phyloP scores from a whole-genome alignment of 2,888 invertebrate species.

The Notocelia uddmanniana region DNA sequence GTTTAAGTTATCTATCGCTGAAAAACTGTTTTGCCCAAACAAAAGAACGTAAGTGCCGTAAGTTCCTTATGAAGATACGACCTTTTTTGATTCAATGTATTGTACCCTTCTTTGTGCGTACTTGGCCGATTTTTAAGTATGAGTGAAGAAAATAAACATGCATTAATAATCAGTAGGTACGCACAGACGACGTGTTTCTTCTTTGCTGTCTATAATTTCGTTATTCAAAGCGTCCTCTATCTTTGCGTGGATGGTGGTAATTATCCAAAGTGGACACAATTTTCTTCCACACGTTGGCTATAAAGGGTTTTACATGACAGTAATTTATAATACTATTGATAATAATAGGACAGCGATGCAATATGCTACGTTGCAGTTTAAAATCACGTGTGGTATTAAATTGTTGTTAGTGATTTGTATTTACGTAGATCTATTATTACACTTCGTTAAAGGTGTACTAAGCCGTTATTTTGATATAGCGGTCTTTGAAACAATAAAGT shows the following conservation, averaged over 20 bases:
- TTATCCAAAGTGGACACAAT: constrained; percentile 21
- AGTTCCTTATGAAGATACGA: too few species aligned
- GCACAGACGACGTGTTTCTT: constrained; percentile 45
- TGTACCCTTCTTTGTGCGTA: too few species aligned
- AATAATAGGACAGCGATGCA: constrained; percentile 9
- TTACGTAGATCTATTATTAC: not conserved
- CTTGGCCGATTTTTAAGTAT: too few species aligned
- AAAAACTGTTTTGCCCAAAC: too few species aligned
- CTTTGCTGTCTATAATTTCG: constrained; percentile 39
- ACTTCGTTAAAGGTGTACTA: too few species aligned
- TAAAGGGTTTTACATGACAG: constrained; percentile 7
- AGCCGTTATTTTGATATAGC: too few species aligned
- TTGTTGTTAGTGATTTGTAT: constrained; percentile 7
- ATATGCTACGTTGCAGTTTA: constrained; percentile 16
- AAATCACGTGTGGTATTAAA: not conserved
- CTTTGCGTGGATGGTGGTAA: constrained; percentile 13
- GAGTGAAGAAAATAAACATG: not conserved
- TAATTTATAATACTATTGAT: constrained; percentile 5
- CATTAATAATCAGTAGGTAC: not conserved
- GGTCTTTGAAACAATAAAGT: not conserved
- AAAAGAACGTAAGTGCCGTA: too few species aligned
- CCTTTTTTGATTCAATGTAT: too few species aligned
- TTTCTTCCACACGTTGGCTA: constrained; percentile 20
- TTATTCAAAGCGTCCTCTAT: not conserved
- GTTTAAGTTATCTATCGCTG: too few species aligned